These are phyloP conservation scores for Capitulum mitella DNA, from an alignment of 2,888 invertebrate species.

Conservation along the genomic window DNA sequence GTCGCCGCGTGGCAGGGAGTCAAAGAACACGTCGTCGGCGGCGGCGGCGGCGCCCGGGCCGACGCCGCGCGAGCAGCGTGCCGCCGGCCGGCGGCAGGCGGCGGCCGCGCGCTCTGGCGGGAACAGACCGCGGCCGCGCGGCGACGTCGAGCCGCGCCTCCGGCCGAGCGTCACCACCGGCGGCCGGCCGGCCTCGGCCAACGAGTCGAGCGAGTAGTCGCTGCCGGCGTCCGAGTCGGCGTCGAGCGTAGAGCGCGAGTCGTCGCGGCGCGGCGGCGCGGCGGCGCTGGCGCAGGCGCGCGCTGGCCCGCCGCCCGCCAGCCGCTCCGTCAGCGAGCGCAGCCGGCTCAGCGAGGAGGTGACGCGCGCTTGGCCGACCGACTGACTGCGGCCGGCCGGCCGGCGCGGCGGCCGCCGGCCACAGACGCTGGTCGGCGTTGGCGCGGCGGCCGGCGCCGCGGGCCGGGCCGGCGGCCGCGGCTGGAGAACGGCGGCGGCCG, in stretches of 20 bases:
- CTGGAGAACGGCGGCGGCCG: too few species aligned
- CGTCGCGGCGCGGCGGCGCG: neutral
- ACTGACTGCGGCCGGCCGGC: neutral
- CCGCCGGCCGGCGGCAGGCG: neutral
- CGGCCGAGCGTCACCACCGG: neutral
- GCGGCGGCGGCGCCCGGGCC: neutral
- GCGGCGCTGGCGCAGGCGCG: neutral
- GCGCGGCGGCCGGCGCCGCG: too few species aligned
- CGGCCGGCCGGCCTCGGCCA: neutral
- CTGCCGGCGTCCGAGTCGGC: neutral
- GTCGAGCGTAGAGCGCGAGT: neutral
- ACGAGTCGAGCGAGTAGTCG: neutral
- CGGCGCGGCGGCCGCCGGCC: neutral
- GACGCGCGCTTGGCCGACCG: neutral
- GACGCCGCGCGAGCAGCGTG: neutral
- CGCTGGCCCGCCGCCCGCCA: neutral
- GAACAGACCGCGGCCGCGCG: conserved; percentile 14
- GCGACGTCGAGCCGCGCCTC: neutral
- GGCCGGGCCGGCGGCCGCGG: neutral
- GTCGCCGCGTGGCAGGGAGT: neutral
- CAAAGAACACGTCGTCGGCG: neutral
- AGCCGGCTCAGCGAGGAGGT: neutral
- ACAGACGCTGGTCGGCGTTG: neutral
- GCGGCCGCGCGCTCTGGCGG: neutral
- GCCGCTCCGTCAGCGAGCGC: neutral